These are phyloP conservation scores for Lonchura striata DNA, from an alignment of 2,113 vertebrate species.

Conservation along the genomic window DNA sequence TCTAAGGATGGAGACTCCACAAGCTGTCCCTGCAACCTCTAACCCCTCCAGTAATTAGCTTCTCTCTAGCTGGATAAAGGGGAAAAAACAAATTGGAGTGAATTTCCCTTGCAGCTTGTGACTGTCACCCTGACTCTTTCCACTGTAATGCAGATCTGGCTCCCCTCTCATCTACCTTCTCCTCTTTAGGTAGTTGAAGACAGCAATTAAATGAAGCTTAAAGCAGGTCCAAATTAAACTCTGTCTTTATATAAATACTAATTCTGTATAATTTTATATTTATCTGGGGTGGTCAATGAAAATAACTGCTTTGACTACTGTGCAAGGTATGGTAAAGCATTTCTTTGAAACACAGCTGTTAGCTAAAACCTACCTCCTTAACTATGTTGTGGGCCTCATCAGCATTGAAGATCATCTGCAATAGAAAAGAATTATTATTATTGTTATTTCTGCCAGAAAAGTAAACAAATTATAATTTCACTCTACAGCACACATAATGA, in stretches of 20 bases:
- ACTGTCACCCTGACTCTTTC: neutral
- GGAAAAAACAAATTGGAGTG: neutral
- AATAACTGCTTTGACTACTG: neutral
- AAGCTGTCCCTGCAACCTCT: neutral
- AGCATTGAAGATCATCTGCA: slow-evolving; percentile 75
- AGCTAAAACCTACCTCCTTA: slow-evolving; percentile 71
- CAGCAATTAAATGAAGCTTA: neutral
- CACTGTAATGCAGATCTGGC: neutral
- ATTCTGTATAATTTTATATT: neutral
- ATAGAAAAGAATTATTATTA: neutral
- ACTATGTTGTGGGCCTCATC: slow-evolving; percentile 78
- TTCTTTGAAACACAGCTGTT: neutral
- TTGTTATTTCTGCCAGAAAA: neutral
- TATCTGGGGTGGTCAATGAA: neutral
- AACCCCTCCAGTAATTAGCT: neutral
- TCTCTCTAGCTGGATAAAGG: neutral
- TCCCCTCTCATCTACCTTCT: neutral
- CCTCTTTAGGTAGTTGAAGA: neutral
- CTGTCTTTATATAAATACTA: neutral
- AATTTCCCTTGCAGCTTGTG: neutral
- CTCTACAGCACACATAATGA: accelerated
- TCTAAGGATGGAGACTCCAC: neutral
- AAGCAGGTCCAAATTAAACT: neutral
- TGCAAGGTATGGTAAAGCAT: neutral
- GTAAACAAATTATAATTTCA: neutral